These are phyloP conservation scores for Belonocnema kinseyi DNA, from an alignment of 1,140 invertebrate genomes.

Conservation along the genomic window DNA sequence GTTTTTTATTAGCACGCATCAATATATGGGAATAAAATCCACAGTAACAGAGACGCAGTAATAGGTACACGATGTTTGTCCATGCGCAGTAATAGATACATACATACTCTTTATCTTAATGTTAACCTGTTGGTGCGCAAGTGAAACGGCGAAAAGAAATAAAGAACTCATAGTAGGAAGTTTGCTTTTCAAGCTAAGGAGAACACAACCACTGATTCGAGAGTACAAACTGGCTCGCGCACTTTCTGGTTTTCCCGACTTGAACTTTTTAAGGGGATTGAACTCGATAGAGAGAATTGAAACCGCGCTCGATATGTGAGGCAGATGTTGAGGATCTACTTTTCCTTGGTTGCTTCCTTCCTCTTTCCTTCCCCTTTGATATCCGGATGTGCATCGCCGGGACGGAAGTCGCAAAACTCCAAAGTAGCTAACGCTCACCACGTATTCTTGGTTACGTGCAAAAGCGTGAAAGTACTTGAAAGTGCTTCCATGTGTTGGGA, in stretches of 20 bases:
- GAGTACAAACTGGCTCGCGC: conserved; percentile 4
- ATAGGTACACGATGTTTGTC: too few species aligned
- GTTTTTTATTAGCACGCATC: too few species aligned
- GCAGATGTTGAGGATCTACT: conserved; percentile 11
- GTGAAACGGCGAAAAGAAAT: neutral
- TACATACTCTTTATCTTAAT: too few species aligned
- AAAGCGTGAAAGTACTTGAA: conserved; percentile 24
- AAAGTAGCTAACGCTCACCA: conserved; percentile 25
- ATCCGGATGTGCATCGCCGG: conserved; percentile 6
- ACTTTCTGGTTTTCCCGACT: neutral
- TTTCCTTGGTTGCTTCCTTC: conserved; percentile 24
- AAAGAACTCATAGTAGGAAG: conserved; percentile 8
- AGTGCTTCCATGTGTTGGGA: neutral
- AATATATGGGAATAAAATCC: too few species aligned
- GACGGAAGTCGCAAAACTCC: conserved; percentile 27
- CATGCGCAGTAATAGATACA: too few species aligned
- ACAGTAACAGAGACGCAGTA: too few species aligned
- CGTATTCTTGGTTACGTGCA: neutral
- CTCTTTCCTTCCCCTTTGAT: conserved; percentile 5
- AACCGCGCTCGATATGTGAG: conserved; percentile 17
- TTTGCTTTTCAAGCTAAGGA: conserved; percentile 23
- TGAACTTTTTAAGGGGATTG: conserved; percentile 27
- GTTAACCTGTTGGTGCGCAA: neutral
- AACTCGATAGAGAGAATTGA: conserved; percentile 21
- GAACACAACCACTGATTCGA: neutral